Evolutionary conservation across 2,113 vertebrate species (phyloP).

Genomic region (Pituophis catenifer): DNA sequence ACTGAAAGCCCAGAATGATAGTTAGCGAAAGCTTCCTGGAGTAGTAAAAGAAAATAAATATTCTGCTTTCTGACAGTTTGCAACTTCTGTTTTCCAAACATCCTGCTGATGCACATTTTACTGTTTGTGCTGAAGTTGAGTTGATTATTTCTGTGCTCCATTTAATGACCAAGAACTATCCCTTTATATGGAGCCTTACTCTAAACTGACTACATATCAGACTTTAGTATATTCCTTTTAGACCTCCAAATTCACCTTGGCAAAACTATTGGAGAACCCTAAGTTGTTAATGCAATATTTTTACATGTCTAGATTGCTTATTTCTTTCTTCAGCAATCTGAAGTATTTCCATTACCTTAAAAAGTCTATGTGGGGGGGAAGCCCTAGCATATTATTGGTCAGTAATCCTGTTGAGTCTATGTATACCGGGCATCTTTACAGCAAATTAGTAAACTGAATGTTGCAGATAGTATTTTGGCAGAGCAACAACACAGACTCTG

Average conservation of each 20-base stretch:
- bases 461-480: background rate
- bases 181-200: background rate
- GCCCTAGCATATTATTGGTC: background rate
- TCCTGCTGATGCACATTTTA: background rate
- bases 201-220: background rate
- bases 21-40: background rate
- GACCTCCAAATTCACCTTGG: background rate
- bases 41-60: background rate
- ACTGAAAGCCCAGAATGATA: background rate
- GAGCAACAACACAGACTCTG: background rate
- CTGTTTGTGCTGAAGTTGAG: background rate
- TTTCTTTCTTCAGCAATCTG: background rate
- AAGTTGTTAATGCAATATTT: background rate
- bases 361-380: background rate
- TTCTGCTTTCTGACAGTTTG: background rate
- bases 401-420: background rate
- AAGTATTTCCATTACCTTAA: background rate
- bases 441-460: background rate
- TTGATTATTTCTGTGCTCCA: background rate
- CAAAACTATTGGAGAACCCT: background rate
- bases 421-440: background rate
- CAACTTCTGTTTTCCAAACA: background rate
- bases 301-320: background rate
- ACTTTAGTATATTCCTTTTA: background rate
- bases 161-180: background rate